phyloP scores from a whole-genome alignment of 2,888 invertebrate genomes.

The Amphipoea lucens region DNA sequence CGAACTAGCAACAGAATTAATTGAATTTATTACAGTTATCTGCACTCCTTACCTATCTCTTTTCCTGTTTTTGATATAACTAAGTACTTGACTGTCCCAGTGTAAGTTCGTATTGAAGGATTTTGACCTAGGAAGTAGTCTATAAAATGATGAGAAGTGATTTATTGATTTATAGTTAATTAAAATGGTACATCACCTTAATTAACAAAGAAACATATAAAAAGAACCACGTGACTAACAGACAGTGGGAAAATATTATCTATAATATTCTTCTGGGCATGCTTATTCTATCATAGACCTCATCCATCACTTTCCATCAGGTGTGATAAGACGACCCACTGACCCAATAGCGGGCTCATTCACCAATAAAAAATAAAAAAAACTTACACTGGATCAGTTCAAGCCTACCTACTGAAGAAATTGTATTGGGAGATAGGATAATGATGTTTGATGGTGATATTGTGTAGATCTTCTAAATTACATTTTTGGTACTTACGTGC shows the following conservation, averaged over 20 bases:
- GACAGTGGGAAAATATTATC: not conserved
- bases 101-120: not conserved
- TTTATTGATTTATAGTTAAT: not conserved
- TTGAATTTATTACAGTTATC: not conserved
- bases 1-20: not conserved
- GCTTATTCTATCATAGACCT: no score
- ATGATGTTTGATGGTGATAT: not conserved
- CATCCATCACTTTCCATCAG: no score
- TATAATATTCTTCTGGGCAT: no score
- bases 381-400: no score
- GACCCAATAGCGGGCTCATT: no score
- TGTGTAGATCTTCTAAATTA: not conserved
- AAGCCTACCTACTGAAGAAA: not conserved
- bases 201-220: not conserved
- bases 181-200: not conserved
- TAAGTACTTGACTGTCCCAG: not conserved
- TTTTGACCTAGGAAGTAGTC: not conserved
- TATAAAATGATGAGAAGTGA: not conserved
- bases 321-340: no score
- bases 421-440: not conserved
- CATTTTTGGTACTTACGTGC: conserved; percentile 31
- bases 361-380: not conserved
- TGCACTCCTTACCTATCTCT: not conserved
- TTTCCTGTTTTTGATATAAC: not conserved
- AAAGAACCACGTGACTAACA: no score